phyloP scores from a whole-genome alignment of 2,888 invertebrate species.

The Sceliomorpha sp. region DNA sequence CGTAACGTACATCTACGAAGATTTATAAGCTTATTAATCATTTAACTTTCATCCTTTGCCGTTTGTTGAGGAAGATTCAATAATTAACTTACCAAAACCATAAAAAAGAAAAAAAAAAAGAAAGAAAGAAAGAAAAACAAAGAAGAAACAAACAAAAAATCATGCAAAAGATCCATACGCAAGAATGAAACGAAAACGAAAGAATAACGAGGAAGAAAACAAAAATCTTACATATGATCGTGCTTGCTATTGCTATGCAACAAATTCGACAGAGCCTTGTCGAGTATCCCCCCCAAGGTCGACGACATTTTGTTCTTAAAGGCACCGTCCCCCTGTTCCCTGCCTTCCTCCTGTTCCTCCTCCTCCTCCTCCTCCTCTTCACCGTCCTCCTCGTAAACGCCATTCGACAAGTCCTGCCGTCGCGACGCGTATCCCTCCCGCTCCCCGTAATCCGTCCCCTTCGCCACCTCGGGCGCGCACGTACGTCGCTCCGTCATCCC shows the following conservation, averaged over 20 bases:
- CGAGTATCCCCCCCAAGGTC: conserved; percentile 68
- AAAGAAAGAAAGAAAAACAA: too few relatives aligned
- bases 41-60: too few relatives aligned
- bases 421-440: too few relatives aligned
- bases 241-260: conserved; percentile 75
- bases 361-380: conserved; percentile 39
- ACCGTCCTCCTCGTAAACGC: conserved; percentile 40
- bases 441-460: conserved; percentile 41
- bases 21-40: too few relatives aligned
- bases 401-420: conserved; percentile 57
- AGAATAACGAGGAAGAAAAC: neutral
- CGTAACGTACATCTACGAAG: too few relatives aligned
- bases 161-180: too few relatives aligned
- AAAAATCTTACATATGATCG: conserved; percentile 73
- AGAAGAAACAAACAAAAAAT: too few relatives aligned
- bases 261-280: conserved; percentile 73
- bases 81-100: too few relatives aligned
- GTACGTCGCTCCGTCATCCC: too few relatives aligned
- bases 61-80: too few relatives aligned
- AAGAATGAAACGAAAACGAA: neutral
- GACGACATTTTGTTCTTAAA: conserved; percentile 65
- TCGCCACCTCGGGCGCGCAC: too few relatives aligned
- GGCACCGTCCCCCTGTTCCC: conserved; percentile 56
- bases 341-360: conserved; percentile 52
- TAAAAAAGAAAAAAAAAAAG: too few relatives aligned